Base-by-base conservation (phyloP, 2,113 vertebrate genomes). In the Verasper variegatus region DNA sequence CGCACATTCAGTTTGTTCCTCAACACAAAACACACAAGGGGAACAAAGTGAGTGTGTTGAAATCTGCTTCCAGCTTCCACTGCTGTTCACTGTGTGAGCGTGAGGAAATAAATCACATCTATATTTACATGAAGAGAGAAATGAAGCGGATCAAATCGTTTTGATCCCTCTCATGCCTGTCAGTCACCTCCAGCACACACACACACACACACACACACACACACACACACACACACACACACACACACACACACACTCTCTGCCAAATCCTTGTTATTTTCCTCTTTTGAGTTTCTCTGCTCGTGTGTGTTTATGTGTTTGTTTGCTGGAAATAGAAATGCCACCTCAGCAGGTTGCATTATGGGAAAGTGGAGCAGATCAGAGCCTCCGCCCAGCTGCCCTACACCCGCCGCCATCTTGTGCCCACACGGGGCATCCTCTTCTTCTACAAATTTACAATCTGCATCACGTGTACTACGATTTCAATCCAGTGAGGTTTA, bases 281-380 rank as follows among this genome's bases (percentile, higher is more conserved):
- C 23, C 12, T 35, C 31, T 31, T 31, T 31, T 31, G 31, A 6
- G 11, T 52, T 20, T 71, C 7, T 40, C 24, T 61, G 37, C 26
- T 21, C 21, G 26, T 56, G 56, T 71, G 47, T 56, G 60, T 42
- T 57, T 55, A 52, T 35, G 21, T 76, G 67, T 82, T 27, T 72
- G 62, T 80, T 74, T 78, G 80, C 80, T 78, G 37, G 61, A 89
- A 86, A 91, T 85, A 89, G 88, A 91, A 91, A 62, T 71, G 85
- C 87, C 40, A 26, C 15, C 70, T 91, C 90, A 91, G 88, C 90
- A 86, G 76, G 83, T 71, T 71, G 64, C 76, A 64, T 14, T 73
- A 71, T 78, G 78, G 64, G 79, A 89, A 91, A 89, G 78, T 87
- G 67, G 88, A 87, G 86, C 88, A 87, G 64, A 86, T 74, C 84